Evolutionary conservation across 2,113 vertebrate genomes (phyloP).

Genomic region (Cyprinodon tularosa): DNA sequence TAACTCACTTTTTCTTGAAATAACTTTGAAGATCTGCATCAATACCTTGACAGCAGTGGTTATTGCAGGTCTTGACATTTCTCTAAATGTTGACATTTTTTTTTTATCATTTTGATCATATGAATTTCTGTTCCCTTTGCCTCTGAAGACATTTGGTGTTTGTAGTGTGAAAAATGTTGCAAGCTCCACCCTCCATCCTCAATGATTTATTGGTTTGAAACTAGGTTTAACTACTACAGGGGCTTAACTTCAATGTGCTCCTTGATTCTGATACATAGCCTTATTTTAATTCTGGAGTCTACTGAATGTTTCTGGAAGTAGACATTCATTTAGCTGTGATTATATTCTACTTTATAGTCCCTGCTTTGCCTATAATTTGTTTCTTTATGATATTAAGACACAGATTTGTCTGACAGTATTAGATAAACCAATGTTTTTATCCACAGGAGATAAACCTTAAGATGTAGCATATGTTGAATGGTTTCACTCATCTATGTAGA

Average conservation of each 20-base stretch:
- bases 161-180: background rate
- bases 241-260: background rate
- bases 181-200: background rate
- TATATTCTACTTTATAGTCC: background rate
- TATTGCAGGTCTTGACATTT: background rate
- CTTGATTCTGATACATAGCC: background rate
- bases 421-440: background rate
- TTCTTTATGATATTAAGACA: background rate
- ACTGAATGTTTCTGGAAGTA: background rate
- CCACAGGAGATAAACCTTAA: slow-evolving; percentile 1
- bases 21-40: background rate
- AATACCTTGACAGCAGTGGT: background rate
- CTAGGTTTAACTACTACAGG: background rate
- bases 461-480: slow-evolving; percentile 3
- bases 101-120: background rate
- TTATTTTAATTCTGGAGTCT: background rate
- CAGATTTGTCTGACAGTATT: background rate
- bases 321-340: background rate
- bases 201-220: too few species aligned
- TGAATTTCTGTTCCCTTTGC: background rate
- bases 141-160: background rate
- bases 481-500: slow-evolving; percentile 28
- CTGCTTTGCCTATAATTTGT: background rate
- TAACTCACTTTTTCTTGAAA: background rate
- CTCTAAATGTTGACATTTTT: background rate